A percentile compares a stretch with the other conserved stretches of the same genome.
These are phyloP conservation scores for Idaea aversata DNA, from an alignment of 2,888 invertebrate genomes.

Conservation along the genomic window DNA sequence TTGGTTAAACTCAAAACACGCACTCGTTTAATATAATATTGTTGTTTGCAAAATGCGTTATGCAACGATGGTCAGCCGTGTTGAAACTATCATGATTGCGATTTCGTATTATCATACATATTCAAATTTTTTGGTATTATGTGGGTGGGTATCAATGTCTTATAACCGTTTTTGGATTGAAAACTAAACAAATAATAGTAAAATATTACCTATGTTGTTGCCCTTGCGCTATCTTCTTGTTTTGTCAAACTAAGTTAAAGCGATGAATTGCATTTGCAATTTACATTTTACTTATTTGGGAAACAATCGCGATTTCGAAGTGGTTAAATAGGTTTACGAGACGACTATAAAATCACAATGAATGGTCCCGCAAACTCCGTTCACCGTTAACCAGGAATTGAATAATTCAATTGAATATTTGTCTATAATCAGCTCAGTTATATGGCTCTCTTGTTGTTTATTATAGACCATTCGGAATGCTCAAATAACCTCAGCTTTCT, in stretches of 20 bases:
- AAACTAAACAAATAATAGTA: neutral
- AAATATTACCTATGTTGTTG: neutral
- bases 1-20: constrained; percentile 45
- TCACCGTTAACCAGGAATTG: neutral
- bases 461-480: neutral
- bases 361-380: neutral
- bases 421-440: neutral
- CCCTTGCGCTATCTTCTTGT: neutral
- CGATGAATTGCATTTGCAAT: neutral
- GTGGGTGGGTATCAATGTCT: constrained; percentile 42
- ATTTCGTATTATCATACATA: constrained; percentile 33
- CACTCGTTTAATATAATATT: constrained; percentile 27
- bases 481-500: neutral
- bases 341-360: neutral
- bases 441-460: neutral
- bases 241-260: neutral
- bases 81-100: constrained; percentile 47
- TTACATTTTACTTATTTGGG: neutral
- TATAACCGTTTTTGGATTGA: constrained; percentile 19
- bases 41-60: constrained; percentile 58
- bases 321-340: neutral
- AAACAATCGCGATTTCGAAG: neutral
- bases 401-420: neutral
- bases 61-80: constrained; percentile 50
- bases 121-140: constrained; percentile 35